Base-by-base conservation (phyloP, 2,113 vertebrate genomes). In the Megaceryle maxima region DNA sequence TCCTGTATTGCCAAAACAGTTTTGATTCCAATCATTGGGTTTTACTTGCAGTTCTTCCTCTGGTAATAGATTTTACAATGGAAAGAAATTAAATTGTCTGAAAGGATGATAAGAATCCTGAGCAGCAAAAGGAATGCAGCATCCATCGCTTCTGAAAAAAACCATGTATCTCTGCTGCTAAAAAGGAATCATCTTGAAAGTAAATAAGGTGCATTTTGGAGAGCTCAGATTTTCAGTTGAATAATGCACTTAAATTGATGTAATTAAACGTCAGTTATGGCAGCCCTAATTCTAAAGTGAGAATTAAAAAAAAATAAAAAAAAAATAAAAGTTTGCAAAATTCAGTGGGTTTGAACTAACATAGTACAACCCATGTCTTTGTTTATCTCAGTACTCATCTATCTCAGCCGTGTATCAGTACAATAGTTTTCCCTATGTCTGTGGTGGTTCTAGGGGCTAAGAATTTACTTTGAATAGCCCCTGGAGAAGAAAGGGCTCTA, bases 71-170 rank as follows among this genome's bases (percentile, higher is more conserved):
- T 94, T 85, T 85, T 82, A 92, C 46, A 94, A 94, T 79, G 85
- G 89, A 53, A 92, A 89, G 77, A 87, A 91, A 95, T 96, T 94
- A 16, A 89, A 64, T 96, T 88, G 56, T 69, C 81, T 91, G 66
- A 87, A 84, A 85, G 69, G 81, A 55, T 69, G 74, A 68, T 91
- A 92, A 94, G 69, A 87, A 87, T 91, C 33, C 84, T 85, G 62
- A 96, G 86, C 48, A 92, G 87, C 43, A 59, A 76, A 89, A 94
- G 56, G 53, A 92, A 87, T 83, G 62, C 48, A 91, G 59, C 50
- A 82, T 82, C 67, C 17, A 9, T 92, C 74, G 87, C 28, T 94
- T 92, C 89, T 79, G 87, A 91, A 91, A 91, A 91, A 92, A 96
- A 84, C 11, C 31, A 25, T 7, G 14, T 82, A 21, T 79, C 53